Base-by-base conservation (phyloP, 2,888 invertebrate genomes). In the Cheilosia scutellata region DNA sequence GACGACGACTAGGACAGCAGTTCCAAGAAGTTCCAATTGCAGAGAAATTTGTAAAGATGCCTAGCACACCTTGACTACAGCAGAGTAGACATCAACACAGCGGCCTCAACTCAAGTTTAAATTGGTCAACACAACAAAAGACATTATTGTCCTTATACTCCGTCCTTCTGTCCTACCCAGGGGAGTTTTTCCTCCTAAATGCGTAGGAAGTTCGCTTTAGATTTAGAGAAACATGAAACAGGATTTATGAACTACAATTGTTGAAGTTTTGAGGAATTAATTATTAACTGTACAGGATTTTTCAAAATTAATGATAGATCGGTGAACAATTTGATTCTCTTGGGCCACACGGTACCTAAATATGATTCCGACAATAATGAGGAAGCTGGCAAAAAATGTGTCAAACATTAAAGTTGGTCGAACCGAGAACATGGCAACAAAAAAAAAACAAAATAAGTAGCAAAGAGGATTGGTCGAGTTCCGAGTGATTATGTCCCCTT, bases 101-200 rank as follows among this genome's bases (percentile, higher is more conserved):
- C n/a, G 55, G 55, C 66, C 55, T 65, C 44, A 53, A 65, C 25
- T 55, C 11, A 37, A 37, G 37, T 75, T 58, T 60, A 76, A 76
- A 68, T 76, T 76, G 76, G 76, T 76, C 76, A 68, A 66, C 66
- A 51, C 51, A 51, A 51, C 51, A 51, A 68, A 42, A 68, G 53
- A 68, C 57, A 40, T 65, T 75, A 33, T 9, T 66, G 55, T 63
- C 75, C 57, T 58, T 33, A 33, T 29, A 55, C 31, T 55, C 13
- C 55, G 7, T 27, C 4, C 25, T 4, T 55, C 13, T 31, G 7
- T 27, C 4, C 25, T 4, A 27, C 58, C 66, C 58, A 60, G 47
- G 66, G 68, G 49, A 51, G 29, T 51, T 27, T 44, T 58, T 51
- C n/a, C 25, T 44, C 20, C 3, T 20, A 16, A 16, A 20, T 47